Base-by-base conservation (phyloP, 2,888 invertebrate genomes). In the Drosophila atripex region DNA sequence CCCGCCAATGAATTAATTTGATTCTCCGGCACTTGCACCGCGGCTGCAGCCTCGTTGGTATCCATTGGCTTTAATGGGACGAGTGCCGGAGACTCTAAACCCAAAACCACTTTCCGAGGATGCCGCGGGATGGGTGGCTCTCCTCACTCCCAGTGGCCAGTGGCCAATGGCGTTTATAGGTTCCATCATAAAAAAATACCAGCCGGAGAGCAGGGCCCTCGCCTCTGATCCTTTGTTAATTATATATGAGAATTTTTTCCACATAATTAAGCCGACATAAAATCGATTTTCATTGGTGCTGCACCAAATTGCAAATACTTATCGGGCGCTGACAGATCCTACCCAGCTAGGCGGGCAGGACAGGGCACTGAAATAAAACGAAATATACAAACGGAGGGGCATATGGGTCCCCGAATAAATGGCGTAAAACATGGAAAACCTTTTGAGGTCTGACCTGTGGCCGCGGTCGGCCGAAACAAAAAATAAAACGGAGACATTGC, bases 221-320 rank as follows among this genome's bases (percentile, higher is more conserved):
- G 11, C 14, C n/a, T 11, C 18, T n/a, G n/a, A 6, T 45, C 16
- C 43, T 14, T 45, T 59, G 43, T 47, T 60, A 61, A 60, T 49
- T 61, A 30, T 41, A 30, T 39, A 14, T 57, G 41, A 30, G 8
- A 16, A 16, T 32, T 49, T 49, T 41, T 61, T 65, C 46, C 65
- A 49, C 49, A 50, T 41, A 50, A 61, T 63, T 63, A 61, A 41
- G 50, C 50, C 32, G 61, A 61, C 61, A 63, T 41, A 9, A 61
- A 50, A 63, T 61, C 61, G 50, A 63, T 61, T 43, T 49, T 32
- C 64, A 32, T 50, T 32, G 63, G 39, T 25, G 61, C 12, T 63
- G 63, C 63, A 63, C 18, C 61, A 18, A 41, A 41, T 49, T 30
- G 18, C 30, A 65, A 35, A 12, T 35, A 49, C 49, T 63, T 63